Evolutionary conservation across 53 echinoderm and acorn worm species (phyloP), one percentile per base, ranked within the genome.

Genomic region (Stichopus horrens): DNA sequence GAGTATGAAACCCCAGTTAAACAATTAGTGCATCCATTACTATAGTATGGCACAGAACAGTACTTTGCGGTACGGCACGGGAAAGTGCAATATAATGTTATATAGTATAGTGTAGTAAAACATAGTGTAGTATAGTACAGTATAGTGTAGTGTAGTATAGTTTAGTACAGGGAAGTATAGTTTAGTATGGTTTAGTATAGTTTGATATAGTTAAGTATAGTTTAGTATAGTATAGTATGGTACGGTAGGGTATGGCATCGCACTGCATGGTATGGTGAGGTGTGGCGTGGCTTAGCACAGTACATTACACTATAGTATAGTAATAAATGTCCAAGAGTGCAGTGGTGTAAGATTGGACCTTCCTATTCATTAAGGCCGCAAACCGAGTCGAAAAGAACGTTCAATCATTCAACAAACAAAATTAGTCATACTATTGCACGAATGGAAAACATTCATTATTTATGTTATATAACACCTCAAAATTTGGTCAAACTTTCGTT

Each of bases 131-230:
- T 21, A 37, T 2, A 76, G 51, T 76, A 18, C 51, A 76, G 51
- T 11, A 76, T 76, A 76, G 21, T 37, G 21, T 37, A 76, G 21
- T 76, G 4, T 76, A 76, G 21, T 76, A 21, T 20, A 83, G 54
- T 86, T 4, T 86, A 63, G 86, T 86, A 86, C 4, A 86, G 86
- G 21, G 60, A 59, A 22, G 67, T 86, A 86, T 9, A 86, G 86
- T 86, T 60, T 63, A 86, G 86, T 86, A 86, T 86, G 63, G 86
- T 86, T 60, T 86, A 86, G 67, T 86, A 86, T 86, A 86, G 67
- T 86, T 55, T 86, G 65, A 55, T 86, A 86, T 86, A 59, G 86
- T 86, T 60, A 67, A 86, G 86, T 86, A 86, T 86, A 86, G 86
- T 86, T 3, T 86, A 86, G 86, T 65, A 86, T 86, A 86, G 65